Evolutionary conservation across 1,140 invertebrate species (phyloP), one percentile per base, ranked within the genome.

Genomic region (Lanistes nyassanus): DNA sequence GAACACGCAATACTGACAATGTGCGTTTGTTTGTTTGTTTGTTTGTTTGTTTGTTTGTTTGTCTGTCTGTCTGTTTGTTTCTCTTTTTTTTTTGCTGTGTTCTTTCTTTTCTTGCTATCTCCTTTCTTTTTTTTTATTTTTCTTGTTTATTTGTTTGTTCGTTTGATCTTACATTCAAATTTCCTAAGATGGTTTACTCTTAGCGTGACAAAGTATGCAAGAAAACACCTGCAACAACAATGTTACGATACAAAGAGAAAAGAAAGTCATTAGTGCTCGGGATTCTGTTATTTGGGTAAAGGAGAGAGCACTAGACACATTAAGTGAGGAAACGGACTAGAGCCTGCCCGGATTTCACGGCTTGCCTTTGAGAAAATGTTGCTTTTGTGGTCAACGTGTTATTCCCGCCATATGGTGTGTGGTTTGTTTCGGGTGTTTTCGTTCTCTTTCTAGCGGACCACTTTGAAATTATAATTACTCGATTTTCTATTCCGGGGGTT

Each of bases 381-480:
- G 66, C 53, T n/a, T 47, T 29, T 23, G 66, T 51, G 42, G 66
- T n/a, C 34, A 23, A 11, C 6, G 21, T 37, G 65, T 6, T 51
- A n/a, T 39, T 23, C 29, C 5, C 7, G 66, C 66, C 66, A 68
- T 68, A 68, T 68, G 66, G 66, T 68, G 66, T 51, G 66, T 26
- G 66, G 39, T 42, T 29, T 51, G 39, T 68, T n/a, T 19, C 21
- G 64, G 19, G 19, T 66, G 34, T 66, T 21, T 39, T 16, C 31
- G 29, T 64, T 64, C 36, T n/a, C 36, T 21, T 26, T 26, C 36
- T 26, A 19, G 31, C 29, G 19, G 19, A 19, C 36, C 19, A 34
- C 62, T 21, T 21, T 21, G 62, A 31, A 64, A 64, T 34, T 64
- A 34, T 64, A 21, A 31, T 36, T 42, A 21, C 29, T 64, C 36